Evolutionary conservation across 1,140 invertebrate genomes (phyloP), one percentile per base, ranked within the genome.

Genomic region (Metaphire vulgaris): DNA sequence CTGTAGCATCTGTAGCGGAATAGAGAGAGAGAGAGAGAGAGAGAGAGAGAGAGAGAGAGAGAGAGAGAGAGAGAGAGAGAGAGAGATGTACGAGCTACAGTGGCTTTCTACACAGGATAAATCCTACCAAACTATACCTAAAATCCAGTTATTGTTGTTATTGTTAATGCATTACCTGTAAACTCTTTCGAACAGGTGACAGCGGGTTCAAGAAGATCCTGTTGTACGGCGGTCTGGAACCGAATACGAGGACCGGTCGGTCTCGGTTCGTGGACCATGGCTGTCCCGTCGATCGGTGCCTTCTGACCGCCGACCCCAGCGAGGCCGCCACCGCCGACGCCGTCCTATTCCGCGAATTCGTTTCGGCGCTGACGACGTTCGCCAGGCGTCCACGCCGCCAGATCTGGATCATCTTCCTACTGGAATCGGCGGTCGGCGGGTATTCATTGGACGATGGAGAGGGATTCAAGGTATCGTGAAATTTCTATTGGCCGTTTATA

Each of bases 361-460:
- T 76, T 33, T 16, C 30, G 1, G 28, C 41, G 21, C n/a, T 76
- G 32, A 34, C 15, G 65, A 15, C 71, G 14, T 29, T 74, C 15
- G 31, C 28, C 33, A 26, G 15, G 0, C 1, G 64, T 16, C 33
- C 65, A 33, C 29, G 71, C 26, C 32, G 30, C 64, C 78, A 77
- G 32, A 74, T 77, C 26, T 77, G 75, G 76, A 91, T 91, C n/a
- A 90, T 92, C 70, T 88, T 89, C 75, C 88, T 91, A 64, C 90
- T 93, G 89, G 92, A 92, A 84, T 88, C 89, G 21, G 89, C 89
- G 34, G 88, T 89, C 65, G 88, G 90, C 70, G 32, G 30, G 16
- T 1, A 6, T 81, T 91, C 91, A 71, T 90, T 96, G 69, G 70
- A 80, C 31, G 91, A 15, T 15, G 29, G 69, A 15, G 15, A 21